Evolutionary conservation across 1,140 invertebrate species (phyloP).

Genomic region (Neodiprion fabricii): DNA sequence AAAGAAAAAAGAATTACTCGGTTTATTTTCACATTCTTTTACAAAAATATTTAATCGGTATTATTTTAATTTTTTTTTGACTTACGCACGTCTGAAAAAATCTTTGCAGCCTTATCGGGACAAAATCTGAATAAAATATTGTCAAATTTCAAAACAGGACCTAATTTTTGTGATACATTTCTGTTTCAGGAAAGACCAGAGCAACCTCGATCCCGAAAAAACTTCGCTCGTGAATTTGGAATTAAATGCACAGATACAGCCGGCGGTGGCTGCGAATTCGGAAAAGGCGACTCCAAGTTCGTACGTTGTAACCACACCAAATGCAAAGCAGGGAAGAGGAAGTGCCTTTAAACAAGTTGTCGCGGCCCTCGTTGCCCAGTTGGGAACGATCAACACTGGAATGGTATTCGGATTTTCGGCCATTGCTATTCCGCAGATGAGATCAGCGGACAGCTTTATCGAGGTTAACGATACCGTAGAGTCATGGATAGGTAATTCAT

Average conservation of each 20-base stretch:
- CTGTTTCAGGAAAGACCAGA: slow-evolving; percentile 39
- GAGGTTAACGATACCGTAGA: slow-evolving; percentile 67
- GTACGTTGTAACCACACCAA: slow-evolving; percentile 23
- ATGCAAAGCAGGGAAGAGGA: slow-evolving; percentile 55
- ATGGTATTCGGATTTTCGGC: slow-evolving; percentile 79
- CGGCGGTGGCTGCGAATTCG: slow-evolving; percentile 21
- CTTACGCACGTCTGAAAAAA: no score
- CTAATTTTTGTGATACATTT: neutral
- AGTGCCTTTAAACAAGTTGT: slow-evolving; percentile 67
- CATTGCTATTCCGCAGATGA: slow-evolving; percentile 72
- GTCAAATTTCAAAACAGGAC: no score
- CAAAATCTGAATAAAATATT: no score
- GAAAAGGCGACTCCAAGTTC: slow-evolving; percentile 32
- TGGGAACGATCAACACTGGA: slow-evolving; percentile 75
- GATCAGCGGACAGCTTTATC: slow-evolving; percentile 63
- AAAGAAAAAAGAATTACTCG: no score
- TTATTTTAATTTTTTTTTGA: no score
- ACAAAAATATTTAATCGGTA: no score
- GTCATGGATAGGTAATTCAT: slow-evolving; percentile 74
- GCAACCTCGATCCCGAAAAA: slow-evolving; percentile 38
- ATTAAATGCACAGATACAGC: slow-evolving; percentile 21
- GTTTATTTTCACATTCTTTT: no score
- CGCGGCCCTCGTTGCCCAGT: slow-evolving; percentile 69
- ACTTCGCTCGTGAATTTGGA: slow-evolving; percentile 37
- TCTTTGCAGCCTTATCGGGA: no score